These are phyloP conservation scores for Prunella fulvescens DNA, from an alignment of 2,113 vertebrate species.

Conservation along the genomic window DNA sequence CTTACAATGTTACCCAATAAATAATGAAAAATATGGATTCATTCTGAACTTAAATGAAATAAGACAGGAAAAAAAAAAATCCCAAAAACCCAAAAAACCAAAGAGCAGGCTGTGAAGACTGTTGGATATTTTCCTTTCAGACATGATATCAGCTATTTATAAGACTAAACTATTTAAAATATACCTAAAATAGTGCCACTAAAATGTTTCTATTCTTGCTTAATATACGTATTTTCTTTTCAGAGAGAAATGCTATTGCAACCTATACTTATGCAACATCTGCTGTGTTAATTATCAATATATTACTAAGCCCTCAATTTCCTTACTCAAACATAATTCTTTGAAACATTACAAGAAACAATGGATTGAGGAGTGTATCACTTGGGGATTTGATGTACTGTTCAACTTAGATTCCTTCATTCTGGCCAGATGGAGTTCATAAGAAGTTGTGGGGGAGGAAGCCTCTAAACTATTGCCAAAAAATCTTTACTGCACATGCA, in stretches of 20 bases:
- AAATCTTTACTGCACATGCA: constrained; percentile 2
- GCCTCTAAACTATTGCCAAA: constrained; percentile 36
- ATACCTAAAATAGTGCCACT: neutral
- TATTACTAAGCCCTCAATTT: constrained; percentile 39
- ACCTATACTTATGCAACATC: constrained; percentile 11
- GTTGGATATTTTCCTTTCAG: neutral
- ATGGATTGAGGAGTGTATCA: constrained; percentile 37
- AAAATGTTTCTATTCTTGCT: neutral
- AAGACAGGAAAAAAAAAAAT: neutral
- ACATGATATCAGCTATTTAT: neutral
- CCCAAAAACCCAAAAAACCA: neutral
- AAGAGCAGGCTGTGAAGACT: neutral
- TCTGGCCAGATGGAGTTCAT: constrained; percentile 46
- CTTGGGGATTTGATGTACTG: constrained; percentile 24
- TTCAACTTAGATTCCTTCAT: constrained; percentile 5
- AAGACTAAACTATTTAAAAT: neutral
- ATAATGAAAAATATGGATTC: constrained; percentile 43
- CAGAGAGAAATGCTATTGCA: neutral
- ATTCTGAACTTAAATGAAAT: constrained; percentile 1
- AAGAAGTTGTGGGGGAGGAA: constrained; percentile 4
- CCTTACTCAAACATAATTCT: constrained; percentile 30
- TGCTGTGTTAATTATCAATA: constrained; percentile 60
- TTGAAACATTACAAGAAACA: constrained; percentile 15
- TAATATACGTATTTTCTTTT: neutral
- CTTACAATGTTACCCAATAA: constrained; percentile 30